A percentile compares a stretch with the other conserved stretches of the same genome.
Conservation (phyloP, 1,140 invertebrate genomes). For the Zaprionus ghesquierei region DNA sequence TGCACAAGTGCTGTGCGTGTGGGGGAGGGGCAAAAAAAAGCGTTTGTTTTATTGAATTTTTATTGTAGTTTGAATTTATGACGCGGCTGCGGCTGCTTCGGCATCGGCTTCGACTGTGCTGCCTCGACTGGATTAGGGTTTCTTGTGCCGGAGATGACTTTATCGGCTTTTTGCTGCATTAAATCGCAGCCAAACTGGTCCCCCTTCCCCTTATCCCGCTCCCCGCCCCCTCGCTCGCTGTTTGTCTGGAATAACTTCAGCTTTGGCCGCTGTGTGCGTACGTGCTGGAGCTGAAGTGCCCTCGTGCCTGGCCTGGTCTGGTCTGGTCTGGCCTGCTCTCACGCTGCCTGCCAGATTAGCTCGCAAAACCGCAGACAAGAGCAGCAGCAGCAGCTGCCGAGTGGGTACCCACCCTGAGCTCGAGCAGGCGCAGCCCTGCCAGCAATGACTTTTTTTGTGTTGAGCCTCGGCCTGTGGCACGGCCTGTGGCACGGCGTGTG, state of each 20-base stretch:
- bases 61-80: constrained; percentile 81
- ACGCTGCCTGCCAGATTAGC: constrained; percentile 71
- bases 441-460: constrained; percentile 17
- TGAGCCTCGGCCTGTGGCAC: constrained; percentile 11
- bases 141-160: constrained; percentile 61
- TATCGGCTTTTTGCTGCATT: constrained; percentile 74
- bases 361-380: constrained; percentile 78
- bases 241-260: constrained; percentile 80
- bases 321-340: constrained; percentile 24
- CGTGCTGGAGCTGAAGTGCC: constrained; percentile 69
- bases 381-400: constrained; percentile 47
- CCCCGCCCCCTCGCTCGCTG: background rate
- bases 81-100: constrained; percentile 45
- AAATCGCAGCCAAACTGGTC: constrained; percentile 75
- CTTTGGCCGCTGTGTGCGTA: constrained; percentile 75
- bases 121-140: constrained; percentile 74
- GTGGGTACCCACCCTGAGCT: background rate
- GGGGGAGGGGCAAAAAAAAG: constrained; percentile 51
- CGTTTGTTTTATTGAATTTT: constrained; percentile 81
- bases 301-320: background rate
- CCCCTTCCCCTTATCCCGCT: background rate
- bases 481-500: constrained; percentile 55
- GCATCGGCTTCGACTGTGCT: constrained; percentile 26
- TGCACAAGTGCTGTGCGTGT: constrained; percentile 16
- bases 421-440: constrained; percentile 36